Evolutionary conservation across 2,113 vertebrate species (phyloP).

Genomic region (Zosterops hypoxanthus): DNA sequence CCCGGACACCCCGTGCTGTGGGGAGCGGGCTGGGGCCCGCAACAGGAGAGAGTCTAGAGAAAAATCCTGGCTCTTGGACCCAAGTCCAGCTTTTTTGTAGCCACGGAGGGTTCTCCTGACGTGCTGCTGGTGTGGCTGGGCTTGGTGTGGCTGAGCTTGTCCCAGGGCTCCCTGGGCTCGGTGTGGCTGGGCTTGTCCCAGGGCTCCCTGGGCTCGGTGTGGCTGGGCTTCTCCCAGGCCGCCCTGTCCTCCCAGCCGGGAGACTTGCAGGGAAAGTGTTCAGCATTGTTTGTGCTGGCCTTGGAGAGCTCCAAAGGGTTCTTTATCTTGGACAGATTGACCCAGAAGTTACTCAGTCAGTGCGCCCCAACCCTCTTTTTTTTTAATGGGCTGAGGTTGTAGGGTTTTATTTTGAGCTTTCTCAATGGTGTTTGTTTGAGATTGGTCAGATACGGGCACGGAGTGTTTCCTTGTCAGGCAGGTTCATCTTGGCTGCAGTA

Average conservation of each 20-base stretch:
- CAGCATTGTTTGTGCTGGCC: neutral
- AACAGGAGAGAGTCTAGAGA: neutral
- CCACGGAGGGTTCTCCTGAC: neutral
- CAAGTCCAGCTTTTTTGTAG: neutral
- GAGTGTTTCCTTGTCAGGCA: neutral
- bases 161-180: neutral
- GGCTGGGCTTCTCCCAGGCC: neutral
- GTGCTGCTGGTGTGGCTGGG: neutral
- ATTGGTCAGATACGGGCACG: neutral
- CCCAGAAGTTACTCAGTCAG: neutral
- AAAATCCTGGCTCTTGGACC: neutral
- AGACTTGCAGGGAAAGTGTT: neutral
- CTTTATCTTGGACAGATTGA: neutral
- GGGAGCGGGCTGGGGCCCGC: neutral
- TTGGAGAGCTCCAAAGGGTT: neutral
- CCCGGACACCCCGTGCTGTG: rapidly evolving
- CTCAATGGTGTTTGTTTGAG: neutral
- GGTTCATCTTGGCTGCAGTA: neutral
- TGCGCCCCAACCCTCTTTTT: neutral
- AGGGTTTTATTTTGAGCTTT: neutral
- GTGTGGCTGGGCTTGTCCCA: neutral
- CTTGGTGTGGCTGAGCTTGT: neutral
- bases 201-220: neutral
- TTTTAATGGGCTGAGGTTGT: neutral
- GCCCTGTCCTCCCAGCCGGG: neutral